These are phyloP conservation scores for Syrphus vitripennis DNA, from an alignment of 2,888 invertebrate species.

Conservation along the genomic window DNA sequence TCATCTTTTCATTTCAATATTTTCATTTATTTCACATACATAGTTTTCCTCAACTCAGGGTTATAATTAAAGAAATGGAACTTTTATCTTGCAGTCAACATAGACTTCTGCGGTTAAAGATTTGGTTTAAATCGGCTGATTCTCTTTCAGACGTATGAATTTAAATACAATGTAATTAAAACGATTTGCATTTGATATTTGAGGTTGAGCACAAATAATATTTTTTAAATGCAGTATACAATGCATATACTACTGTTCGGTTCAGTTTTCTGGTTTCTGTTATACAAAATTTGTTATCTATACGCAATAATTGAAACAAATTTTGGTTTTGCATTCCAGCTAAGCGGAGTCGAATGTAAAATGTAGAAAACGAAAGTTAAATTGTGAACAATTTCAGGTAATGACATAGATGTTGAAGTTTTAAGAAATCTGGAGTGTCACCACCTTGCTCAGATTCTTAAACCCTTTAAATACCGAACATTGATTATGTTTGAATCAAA, in stretches of 20 bases:
- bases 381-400: background rate
- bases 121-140: no score
- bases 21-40: background rate
- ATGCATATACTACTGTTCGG: no score
- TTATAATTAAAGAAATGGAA: no score
- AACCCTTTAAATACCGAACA: background rate
- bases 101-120: no score
- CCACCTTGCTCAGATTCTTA: background rate
- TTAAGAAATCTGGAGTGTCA: background rate
- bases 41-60: background rate
- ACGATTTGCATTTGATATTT: background rate
- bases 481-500: background rate
- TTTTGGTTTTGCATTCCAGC: background rate
- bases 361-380: background rate
- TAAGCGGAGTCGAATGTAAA: slow-evolving; percentile 1
- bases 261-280: background rate
- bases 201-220: background rate
- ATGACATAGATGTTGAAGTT: slow-evolving; percentile 3
- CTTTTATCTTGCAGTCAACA: no score
- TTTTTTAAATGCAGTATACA: background rate
- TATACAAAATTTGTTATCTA: background rate
- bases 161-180: no score
- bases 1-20: background rate
- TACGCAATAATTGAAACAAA: background rate
- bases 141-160: no score